These are phyloP conservation scores for Ormyrus labotus DNA, from an alignment of 2,888 invertebrate genomes.

Conservation along the genomic window DNA sequence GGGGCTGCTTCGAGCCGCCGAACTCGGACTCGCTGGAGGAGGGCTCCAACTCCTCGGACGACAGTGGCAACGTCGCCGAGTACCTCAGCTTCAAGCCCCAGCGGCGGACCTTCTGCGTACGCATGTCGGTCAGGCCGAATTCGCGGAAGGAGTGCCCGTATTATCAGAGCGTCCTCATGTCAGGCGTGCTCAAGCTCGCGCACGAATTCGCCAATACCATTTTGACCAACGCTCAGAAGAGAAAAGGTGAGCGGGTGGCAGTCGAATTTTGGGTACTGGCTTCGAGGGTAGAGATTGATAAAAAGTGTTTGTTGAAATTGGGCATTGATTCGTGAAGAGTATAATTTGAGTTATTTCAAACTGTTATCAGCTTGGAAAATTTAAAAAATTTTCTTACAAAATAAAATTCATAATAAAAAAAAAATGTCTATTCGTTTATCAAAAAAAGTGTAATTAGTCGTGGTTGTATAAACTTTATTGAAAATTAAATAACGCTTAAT, in stretches of 20 bases:
- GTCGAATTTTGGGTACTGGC: no score
- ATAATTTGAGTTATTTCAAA: no score
- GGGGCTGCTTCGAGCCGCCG: constrained; percentile 74
- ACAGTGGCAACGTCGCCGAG: constrained; percentile 46
- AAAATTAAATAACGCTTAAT: no score
- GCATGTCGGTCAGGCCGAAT: constrained; percentile 75
- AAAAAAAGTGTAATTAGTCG: no score
- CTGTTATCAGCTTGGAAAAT: no score
- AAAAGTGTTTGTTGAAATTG: no score
- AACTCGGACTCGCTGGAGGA: constrained; percentile 62
- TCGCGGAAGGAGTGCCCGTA: constrained; percentile 76
- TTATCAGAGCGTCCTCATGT: constrained; percentile 77
- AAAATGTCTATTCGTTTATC: no score
- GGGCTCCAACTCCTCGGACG: constrained; percentile 77
- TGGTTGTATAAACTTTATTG: no score
- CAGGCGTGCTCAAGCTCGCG: constrained; percentile 75
- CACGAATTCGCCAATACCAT: constrained; percentile 60
- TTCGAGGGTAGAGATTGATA: no score
- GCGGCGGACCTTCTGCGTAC: constrained; percentile 76
- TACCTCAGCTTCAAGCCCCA: constrained; percentile 64
- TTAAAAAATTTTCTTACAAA: no score
- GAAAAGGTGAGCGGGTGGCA: constrained; percentile 43
- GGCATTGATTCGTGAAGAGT: no score
- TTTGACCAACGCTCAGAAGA: constrained; percentile 49
- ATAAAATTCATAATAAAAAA: no score